Evolutionary conservation across 2,797 vertebrate genomes (phyloP), one percentile per base, ranked within the genome.

Genomic region (Syncerus caffer): DNA sequence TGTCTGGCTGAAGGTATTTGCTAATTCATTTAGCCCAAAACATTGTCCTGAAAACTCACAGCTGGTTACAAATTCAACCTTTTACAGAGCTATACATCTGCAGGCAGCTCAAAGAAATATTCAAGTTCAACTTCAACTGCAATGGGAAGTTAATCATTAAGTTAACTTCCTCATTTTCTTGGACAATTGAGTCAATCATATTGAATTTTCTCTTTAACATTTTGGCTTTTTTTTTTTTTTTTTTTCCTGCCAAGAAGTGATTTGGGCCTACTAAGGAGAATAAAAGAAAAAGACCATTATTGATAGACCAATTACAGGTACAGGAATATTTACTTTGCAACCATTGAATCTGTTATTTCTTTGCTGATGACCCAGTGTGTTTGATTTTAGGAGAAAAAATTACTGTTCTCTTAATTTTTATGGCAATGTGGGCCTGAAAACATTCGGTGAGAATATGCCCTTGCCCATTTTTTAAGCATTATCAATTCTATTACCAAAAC

Each of bases 11-110:
- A n/a, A 34, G 55, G 90, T 96, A 62, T 89, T 95, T 94, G 50
- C 96, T 91, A 97, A 97, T 87, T 98, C 57, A 86, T 96, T 97
- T 15, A 8, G 0, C 58, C 0, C 58, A 83, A 62, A 96, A 96
- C 53, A 90, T 50, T 78, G 67, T 96, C 93, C 83, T 90, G 93
- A 96, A 93, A 95, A 92, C 84, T 96, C 97, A 83, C 31, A 96
- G 90, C 92, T 97, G 93, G 90, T 96, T 82, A 55, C 25, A 50
- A 96, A 96, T 85, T 55, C 47, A 91, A 45, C 95, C 74, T 42
- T 97, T 97, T 91, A 97, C 23, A 96, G 96, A 96, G 51, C 57
- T 90, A 25, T 82, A 64, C 34, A 90, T 38, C 1, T 95, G 74
- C 89, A 83, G 94, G 84, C 71, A 88, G 0, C 23, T 57, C 78